Percentiles rank a stretch among this genome's conserved stretches.
Evolutionary conservation across 2,113 vertebrate species (phyloP).

Genomic region (Macroglossus sobrinus): DNA sequence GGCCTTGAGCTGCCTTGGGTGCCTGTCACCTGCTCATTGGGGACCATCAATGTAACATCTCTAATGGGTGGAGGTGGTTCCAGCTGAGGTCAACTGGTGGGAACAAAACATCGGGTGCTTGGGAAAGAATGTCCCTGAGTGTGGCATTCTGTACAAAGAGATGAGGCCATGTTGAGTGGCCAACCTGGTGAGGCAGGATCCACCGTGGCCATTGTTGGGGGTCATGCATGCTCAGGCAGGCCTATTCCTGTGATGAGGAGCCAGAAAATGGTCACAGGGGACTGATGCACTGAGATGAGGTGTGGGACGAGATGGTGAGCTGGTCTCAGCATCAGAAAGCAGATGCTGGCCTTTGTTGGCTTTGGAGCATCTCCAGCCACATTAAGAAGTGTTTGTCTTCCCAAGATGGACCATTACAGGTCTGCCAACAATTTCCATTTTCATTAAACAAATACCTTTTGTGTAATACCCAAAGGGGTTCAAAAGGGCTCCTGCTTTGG

Average conservation of each 20-base stretch:
- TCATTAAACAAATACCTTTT: not conserved
- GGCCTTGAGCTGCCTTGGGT: not conserved
- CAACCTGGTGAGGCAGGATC: not conserved
- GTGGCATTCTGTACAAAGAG: not conserved
- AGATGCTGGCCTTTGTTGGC: not conserved
- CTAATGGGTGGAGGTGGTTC: not conserved
- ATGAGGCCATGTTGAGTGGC: not conserved
- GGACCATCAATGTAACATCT: not conserved
- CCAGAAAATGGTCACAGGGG: not conserved
- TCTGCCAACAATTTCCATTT: not conserved
- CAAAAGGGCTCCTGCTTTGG: not conserved
- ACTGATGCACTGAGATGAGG: not conserved
- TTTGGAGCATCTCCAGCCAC: not conserved
- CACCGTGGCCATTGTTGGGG: not conserved
- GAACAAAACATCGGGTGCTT: not conserved
- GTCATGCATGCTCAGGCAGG: not conserved
- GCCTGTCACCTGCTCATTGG: not conserved
- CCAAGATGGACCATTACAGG: not conserved
- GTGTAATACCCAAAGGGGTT: not conserved
- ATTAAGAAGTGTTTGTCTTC: not conserved
- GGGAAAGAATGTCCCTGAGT: not conserved
- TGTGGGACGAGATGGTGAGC: fast-evolving
- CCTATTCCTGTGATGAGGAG: not conserved
- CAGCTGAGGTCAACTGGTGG: not conserved
- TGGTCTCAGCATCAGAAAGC: not conserved